phyloP scores from a whole-genome alignment of 1,140 invertebrate genomes.

The Nymphalis io region DNA sequence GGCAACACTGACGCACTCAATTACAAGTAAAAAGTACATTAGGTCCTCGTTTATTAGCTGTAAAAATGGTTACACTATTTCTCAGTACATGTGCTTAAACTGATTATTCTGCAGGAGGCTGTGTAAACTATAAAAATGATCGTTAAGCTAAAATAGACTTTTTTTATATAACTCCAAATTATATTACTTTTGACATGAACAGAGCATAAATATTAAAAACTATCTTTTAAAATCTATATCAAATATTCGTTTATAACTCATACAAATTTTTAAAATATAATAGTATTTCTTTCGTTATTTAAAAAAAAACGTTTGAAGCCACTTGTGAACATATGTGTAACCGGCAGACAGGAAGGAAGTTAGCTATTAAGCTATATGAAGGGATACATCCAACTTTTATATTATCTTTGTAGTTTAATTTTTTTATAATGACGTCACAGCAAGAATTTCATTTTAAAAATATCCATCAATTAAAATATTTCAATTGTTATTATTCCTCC shows the following conservation, averaged over 20 bases:
- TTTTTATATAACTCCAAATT: no score
- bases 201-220: no score
- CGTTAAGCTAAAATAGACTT: no score
- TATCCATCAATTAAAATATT: neutral
- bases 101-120: slow-evolving; percentile 1
- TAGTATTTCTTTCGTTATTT: neutral
- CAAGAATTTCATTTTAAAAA: neutral
- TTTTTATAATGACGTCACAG: neutral
- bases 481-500: neutral
- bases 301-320: slow-evolving; percentile 10
- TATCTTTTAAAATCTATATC: no score
- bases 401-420: neutral
- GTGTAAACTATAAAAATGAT: neutral
- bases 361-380: slow-evolving; percentile 10
- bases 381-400: slow-evolving; percentile 4
- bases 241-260: neutral
- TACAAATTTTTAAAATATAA: neutral
- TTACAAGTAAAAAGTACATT: neutral
- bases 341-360: slow-evolving; percentile 26
- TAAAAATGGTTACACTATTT: neutral
- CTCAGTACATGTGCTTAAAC: slow-evolving; percentile 1
- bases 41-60: neutral
- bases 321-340: slow-evolving; percentile 27
- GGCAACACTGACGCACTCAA: no score
- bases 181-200: no score